Evolutionary conservation across 2,797 vertebrate genomes (phyloP).

Genomic region (Enteromius radiatus): DNA sequence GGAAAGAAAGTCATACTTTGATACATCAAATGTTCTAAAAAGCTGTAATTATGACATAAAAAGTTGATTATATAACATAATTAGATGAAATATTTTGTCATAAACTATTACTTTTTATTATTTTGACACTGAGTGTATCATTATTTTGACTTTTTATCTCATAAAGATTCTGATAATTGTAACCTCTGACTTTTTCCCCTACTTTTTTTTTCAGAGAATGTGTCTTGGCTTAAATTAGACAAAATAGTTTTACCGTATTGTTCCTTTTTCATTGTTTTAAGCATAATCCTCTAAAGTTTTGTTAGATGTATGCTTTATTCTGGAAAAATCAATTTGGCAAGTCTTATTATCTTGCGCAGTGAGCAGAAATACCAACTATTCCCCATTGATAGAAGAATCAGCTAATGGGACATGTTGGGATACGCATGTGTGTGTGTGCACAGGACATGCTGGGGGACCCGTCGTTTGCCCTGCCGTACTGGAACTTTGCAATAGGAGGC

Average conservation of each 20-base stretch:
- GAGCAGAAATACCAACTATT: constrained; percentile 19
- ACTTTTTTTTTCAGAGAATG: not conserved
- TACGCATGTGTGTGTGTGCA: not conserved
- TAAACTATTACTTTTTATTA: not conserved
- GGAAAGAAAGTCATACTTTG: not conserved
- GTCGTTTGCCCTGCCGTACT: constrained; percentile 91
- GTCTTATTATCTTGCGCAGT: constrained; percentile 31
- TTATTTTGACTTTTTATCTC: not conserved
- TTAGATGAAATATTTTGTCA: not conserved
- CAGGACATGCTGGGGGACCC: constrained; percentile 91
- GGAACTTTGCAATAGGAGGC: constrained; percentile 95
- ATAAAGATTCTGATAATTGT: not conserved
- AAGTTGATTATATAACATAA: not conserved
- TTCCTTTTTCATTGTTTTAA: not conserved
- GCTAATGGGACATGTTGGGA: not conserved
- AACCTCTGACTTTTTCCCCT: not conserved
- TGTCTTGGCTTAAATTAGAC: not conserved
- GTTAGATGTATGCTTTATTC: constrained; percentile 11
- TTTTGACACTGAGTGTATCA: not conserved
- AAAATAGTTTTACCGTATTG: not conserved
- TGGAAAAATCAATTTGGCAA: constrained; percentile 16
- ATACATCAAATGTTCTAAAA: not conserved
- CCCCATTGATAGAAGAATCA: constrained; percentile 5
- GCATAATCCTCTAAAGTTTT: not conserved
- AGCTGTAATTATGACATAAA: not conserved